phyloP scores from a whole-genome alignment of 2,113 vertebrate genomes.

The Petaurus breviceps region DNA sequence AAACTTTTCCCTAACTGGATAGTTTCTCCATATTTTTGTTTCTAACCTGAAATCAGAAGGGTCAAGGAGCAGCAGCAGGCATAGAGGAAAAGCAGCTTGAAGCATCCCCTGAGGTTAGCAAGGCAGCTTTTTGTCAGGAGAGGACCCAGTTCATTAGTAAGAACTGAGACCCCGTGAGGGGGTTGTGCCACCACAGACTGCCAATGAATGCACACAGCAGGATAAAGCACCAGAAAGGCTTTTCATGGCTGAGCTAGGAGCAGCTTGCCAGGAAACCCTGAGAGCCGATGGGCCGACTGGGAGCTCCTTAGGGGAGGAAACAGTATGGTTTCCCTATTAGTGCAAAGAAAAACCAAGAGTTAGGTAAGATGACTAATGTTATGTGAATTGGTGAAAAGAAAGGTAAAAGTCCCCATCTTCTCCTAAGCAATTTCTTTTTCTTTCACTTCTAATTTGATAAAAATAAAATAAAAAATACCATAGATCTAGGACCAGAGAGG shows the following conservation, averaged over 20 bases:
- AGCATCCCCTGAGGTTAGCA: not conserved
- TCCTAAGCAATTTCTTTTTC: not conserved
- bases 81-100: not conserved
- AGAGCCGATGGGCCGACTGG: not conserved
- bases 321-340: not conserved
- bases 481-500: not conserved
- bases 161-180: not conserved
- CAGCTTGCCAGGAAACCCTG: not conserved
- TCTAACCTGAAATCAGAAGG: not conserved
- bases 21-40: not conserved
- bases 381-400: not conserved
- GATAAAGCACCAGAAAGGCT: not conserved
- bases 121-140: not conserved
- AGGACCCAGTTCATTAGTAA: not conserved
- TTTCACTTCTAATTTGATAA: not conserved
- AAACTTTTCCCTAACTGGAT: not conserved
- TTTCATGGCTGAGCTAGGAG: not conserved
- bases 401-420: not conserved
- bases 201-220: not conserved
- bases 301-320: not conserved
- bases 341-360: not conserved
- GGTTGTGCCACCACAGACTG: not conserved
- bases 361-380: not conserved
- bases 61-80: not conserved
- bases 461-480: too few species aligned